Percentiles rank a stretch among this genome's conserved stretches.
Conservation (phyloP, 2,113 vertebrate genomes). For the Sciurus niger region DNA sequence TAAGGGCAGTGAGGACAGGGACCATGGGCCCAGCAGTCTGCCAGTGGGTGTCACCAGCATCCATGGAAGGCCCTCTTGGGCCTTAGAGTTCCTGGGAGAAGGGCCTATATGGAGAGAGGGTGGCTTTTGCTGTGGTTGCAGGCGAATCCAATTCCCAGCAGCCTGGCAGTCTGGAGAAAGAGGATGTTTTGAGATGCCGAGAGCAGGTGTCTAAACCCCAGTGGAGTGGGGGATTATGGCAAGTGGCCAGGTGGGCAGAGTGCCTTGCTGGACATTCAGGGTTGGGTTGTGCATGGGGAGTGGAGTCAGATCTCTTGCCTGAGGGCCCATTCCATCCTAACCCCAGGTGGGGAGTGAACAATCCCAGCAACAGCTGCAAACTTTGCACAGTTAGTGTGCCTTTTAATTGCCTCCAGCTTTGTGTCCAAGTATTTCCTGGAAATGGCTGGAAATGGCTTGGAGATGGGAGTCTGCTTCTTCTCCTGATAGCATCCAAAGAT, state of each 20-base stretch:
- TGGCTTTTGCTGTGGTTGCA: neutral
- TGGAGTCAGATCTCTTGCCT: neutral
- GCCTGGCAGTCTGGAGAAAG: slow-evolving; percentile 5
- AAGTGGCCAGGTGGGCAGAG: slow-evolving; percentile 59
- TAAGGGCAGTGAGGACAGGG: neutral
- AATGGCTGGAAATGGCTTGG: neutral
- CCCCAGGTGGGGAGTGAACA: slow-evolving; percentile 23
- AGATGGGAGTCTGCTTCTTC: neutral
- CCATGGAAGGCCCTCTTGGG: neutral
- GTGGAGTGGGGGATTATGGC: slow-evolving; percentile 31
- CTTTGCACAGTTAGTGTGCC: slow-evolving; percentile 7
- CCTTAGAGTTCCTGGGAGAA: neutral
- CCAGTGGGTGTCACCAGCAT: neutral
- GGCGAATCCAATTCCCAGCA: slow-evolving; percentile 39
- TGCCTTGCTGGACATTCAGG: neutral
- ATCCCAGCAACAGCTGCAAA: slow-evolving; percentile 49
- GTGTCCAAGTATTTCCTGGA: slow-evolving; percentile 6
- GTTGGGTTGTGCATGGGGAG: neutral
- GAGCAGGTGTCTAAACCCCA: slow-evolving; percentile 66
- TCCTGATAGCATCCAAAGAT: neutral
- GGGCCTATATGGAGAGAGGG: neutral
- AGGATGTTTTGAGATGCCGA: slow-evolving; percentile 56
- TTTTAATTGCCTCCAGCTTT: slow-evolving; percentile 28
- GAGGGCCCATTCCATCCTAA: neutral
- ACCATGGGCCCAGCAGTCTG: neutral